Percentiles rank a stretch among this genome's conserved stretches.
Evolutionary conservation across 1,140 invertebrate genomes (phyloP).

Genomic region (Gonioctena quinquepunctata): DNA sequence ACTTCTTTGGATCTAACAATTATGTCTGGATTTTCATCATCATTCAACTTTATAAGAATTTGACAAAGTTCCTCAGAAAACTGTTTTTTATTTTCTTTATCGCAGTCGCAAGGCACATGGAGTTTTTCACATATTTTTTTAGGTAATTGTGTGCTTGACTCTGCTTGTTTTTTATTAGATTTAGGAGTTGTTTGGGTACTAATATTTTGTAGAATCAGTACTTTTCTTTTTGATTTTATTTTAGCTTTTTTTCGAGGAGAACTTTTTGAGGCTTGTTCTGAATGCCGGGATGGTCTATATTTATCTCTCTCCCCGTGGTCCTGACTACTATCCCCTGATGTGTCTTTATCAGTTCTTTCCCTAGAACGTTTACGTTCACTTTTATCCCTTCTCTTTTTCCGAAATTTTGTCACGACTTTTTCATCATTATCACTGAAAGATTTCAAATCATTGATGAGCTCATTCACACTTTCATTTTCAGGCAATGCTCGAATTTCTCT

Average conservation of each 20-base stretch:
- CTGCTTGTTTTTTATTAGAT: conserved; percentile 20
- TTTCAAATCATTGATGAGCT: conserved; percentile 34
- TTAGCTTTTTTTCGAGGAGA: conserved; percentile 20
- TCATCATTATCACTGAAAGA: conserved; percentile 29
- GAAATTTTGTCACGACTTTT: not conserved
- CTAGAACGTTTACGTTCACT: not conserved
- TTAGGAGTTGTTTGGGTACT: conserved; percentile 51
- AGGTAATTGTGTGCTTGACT: not conserved
- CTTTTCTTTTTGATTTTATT: conserved; percentile 18
- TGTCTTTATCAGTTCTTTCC: conserved; percentile 16
- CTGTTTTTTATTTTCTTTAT: conserved; percentile 21
- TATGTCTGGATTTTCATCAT: conserved; percentile 41
- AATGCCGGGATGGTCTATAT: not conserved
- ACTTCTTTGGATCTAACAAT: conserved; percentile 23
- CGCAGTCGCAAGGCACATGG: conserved; percentile 34
- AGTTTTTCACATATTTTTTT: conserved; percentile 15
- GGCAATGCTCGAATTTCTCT: conserved; percentile 44
- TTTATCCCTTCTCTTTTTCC: conserved; percentile 17
- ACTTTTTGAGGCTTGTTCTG: not conserved
- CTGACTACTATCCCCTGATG: conserved; percentile 8
- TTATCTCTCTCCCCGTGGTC: not conserved
- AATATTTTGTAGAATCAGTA: conserved; percentile 46
- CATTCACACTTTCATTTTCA: conserved; percentile 27
- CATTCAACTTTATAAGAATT: conserved; percentile 51
- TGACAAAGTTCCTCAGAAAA: conserved; percentile 43